Percentiles rank a stretch among this genome's conserved stretches.
Evolutionary conservation across 1,140 invertebrate species (phyloP).

Genomic region (Elymnias hypermnestra): DNA sequence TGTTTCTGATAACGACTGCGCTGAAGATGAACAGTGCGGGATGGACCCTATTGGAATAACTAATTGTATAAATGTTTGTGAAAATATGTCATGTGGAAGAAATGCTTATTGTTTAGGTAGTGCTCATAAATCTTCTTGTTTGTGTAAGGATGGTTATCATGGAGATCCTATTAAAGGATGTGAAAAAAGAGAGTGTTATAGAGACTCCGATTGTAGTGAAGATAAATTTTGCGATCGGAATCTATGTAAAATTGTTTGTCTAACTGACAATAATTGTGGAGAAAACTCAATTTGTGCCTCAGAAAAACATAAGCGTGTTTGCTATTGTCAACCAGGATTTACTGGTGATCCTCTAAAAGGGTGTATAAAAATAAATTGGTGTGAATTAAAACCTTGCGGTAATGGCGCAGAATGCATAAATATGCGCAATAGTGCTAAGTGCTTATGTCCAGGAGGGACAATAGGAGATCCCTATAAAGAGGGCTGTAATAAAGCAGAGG

Average conservation of each 20-base stretch:
- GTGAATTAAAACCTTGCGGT: constrained; percentile 87
- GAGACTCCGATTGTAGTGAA: constrained; percentile 83
- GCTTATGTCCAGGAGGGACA: constrained; percentile 84
- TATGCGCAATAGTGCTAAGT: constrained; percentile 87
- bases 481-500: constrained; percentile 85
- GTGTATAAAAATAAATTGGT: constrained; percentile 88
- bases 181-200: constrained; percentile 85
- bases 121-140: constrained; percentile 84
- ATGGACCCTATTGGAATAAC: constrained; percentile 80
- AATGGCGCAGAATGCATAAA: constrained; percentile 89
- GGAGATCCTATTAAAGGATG: constrained; percentile 88
- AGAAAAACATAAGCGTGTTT: constrained; percentile 84
- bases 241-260: constrained; percentile 90
- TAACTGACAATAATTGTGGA: constrained; percentile 87
- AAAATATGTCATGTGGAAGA: constrained; percentile 84
- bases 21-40: constrained; percentile 65
- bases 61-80: constrained; percentile 84
- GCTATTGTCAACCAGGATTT: constrained; percentile 90
- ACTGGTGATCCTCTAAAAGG: constrained; percentile 84
- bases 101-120: constrained; percentile 86
- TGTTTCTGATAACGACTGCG: constrained; percentile 82
- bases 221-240: constrained; percentile 89
- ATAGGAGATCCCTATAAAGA: constrained; percentile 89
- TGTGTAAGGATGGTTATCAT: constrained; percentile 86
- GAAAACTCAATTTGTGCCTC: constrained; percentile 89